phyloP scores from a whole-genome alignment of 2,113 vertebrate genomes.

The Loxodonta africana region DNA sequence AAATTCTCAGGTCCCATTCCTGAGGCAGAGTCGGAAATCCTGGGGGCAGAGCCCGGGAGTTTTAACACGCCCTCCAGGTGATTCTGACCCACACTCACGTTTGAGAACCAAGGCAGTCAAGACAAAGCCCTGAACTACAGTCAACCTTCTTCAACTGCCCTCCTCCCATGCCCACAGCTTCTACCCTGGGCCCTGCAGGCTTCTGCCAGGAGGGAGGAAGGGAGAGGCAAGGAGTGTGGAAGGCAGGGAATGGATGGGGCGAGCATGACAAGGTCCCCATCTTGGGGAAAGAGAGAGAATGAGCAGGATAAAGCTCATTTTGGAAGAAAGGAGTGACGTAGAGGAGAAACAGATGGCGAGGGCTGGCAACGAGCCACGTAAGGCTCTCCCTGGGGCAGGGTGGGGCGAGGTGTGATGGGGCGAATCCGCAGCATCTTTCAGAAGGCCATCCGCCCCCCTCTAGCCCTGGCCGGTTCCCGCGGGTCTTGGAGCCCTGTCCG shows the following conservation, averaged over 20 bases:
- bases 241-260: background rate
- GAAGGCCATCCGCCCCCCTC: background rate
- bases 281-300: background rate
- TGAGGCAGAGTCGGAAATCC: background rate
- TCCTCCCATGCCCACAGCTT: background rate
- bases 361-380: background rate
- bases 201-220: background rate
- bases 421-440: background rate
- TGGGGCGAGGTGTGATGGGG: too few relatives aligned
- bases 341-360: too few relatives aligned
- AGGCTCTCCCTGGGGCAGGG: background rate
- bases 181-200: background rate
- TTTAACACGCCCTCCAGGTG: background rate
- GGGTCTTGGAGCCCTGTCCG: background rate
- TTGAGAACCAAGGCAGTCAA: background rate
- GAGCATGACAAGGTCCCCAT: background rate
- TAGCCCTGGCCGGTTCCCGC: rapidly evolving
- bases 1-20: background rate
- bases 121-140: background rate
- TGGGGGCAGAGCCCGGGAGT: background rate
- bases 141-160: background rate
- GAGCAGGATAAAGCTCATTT: background rate
- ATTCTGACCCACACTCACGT: background rate
- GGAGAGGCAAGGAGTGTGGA: background rate
- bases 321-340: background rate